phyloP scores from a whole-genome alignment of 2,113 vertebrate genomes.

The Peromyscus polionotus region DNA sequence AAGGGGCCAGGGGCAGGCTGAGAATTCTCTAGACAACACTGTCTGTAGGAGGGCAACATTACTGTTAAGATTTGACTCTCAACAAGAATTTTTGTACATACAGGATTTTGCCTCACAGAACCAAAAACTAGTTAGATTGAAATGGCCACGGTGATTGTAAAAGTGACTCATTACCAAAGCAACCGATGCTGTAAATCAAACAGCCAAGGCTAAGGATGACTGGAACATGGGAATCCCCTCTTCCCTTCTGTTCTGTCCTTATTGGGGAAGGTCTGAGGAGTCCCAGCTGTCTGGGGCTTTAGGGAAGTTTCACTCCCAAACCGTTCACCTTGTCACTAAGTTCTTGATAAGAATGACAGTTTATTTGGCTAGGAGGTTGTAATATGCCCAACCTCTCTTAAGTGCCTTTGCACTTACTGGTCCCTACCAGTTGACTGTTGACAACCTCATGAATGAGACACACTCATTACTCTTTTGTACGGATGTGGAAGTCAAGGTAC shows the following conservation, averaged over 20 bases:
- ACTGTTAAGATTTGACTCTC: not conserved
- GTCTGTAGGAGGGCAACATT: not conserved
- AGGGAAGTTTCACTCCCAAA: slow-evolving; percentile 48
- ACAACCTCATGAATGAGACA: not conserved
- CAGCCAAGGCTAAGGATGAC: accelerated
- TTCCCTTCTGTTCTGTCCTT: slow-evolving; percentile 14
- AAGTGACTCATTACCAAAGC: slow-evolving; percentile 70
- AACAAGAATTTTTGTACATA: slow-evolving; percentile 29
- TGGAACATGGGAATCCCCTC: slow-evolving; percentile 54
- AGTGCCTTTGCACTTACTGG: slow-evolving; percentile 1
- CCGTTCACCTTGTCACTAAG: not conserved
- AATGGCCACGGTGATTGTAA: not conserved
- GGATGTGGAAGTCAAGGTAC: not conserved
- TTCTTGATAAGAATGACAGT: not conserved
- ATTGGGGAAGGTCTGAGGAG: slow-evolving; percentile 54
- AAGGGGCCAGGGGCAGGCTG: not conserved
- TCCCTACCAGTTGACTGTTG: not conserved
- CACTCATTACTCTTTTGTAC: not conserved
- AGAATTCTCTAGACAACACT: not conserved
- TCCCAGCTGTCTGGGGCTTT: slow-evolving; percentile 22
- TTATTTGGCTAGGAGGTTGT: not conserved
- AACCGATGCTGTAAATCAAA: not conserved
- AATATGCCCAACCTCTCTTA: not conserved
- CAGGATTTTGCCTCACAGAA: not conserved
- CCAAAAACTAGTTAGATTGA: not conserved